These are phyloP conservation scores for Amazona ochrocephala DNA, from an alignment of 2,797 vertebrate genomes.

Conservation along the genomic window DNA sequence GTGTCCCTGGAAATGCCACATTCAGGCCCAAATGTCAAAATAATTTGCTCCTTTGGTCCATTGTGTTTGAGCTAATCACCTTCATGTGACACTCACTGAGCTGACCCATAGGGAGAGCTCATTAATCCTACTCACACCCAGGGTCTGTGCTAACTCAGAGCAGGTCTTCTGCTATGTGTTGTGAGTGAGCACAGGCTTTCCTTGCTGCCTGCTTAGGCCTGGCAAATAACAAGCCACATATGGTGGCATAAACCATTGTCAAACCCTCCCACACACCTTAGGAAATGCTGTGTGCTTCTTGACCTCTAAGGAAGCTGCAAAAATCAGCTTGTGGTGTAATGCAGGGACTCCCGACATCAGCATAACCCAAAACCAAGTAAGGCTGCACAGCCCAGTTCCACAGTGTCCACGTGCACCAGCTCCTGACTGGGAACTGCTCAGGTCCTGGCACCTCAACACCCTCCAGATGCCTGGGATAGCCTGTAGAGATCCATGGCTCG, in stretches of 20 bases:
- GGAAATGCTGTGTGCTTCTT: background rate
- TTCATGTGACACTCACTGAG: background rate
- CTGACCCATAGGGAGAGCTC: background rate
- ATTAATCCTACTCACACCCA: background rate
- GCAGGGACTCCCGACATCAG: background rate
- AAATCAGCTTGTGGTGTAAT: background rate
- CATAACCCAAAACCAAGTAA: background rate
- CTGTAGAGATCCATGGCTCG: background rate
- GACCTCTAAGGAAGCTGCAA: background rate
- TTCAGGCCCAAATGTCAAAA: background rate
- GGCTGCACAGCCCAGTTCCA: background rate
- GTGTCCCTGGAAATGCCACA: background rate
- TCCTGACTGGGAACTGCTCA: background rate
- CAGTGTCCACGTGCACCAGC: background rate
- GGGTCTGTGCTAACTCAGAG: rapidly evolving
- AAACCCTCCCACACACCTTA: background rate
- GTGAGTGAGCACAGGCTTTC: background rate
- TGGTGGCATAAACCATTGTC: background rate
- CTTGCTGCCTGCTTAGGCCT: background rate
- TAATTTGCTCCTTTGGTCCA: background rate
- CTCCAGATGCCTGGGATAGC: background rate
- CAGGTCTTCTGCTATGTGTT: background rate
- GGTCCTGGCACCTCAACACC: rapidly evolving
- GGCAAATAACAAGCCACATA: background rate
- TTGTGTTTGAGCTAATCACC: background rate